Base-by-base conservation (phyloP, 2,888 invertebrate genomes). In the Drosophila demipolita region DNA sequence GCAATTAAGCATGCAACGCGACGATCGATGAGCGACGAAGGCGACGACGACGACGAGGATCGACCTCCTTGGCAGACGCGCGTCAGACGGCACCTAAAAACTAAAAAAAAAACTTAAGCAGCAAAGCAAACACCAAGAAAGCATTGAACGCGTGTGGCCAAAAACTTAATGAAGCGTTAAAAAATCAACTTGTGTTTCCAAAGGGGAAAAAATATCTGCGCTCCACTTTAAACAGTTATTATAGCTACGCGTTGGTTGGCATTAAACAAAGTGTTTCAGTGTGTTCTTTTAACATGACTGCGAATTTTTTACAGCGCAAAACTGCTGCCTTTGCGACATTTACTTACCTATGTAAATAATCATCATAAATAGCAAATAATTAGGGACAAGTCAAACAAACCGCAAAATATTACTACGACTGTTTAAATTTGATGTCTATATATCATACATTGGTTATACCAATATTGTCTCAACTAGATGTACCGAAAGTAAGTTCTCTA, bases 161-260 rank as follows among this genome's bases (percentile, higher is more conserved):
- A 87, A 65, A 78, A 86, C 65, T 68, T 87, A 92, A 90, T 91
- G 87, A 91, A 92, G 92, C 89, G 91, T 90, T 89, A 81, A 89
- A 82, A 83, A 86, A 71, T 79, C 62, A 79, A 76, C 90, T 78
- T 90, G 70, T 72, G 83, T 72, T 66, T 45, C 45, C 82, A 60
- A 35, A 58, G 48, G 75, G 64, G 67, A 72, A 73, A 55, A 80
- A 67, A 53, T 66, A 74, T 45, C 45, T 59, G 32, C 48, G 45
- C 49, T 59, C 50, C 32, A 64, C 42, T 61, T 73, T 78, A 60
- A 74, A 85, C 88, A 79, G 88, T 80, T 80, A 74, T 58, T 68
- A 42, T 42, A 53, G 45, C 20, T 57, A 62, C 38, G 57, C 48
- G 50, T 70, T 36, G 57, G 55, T 60, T 53, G 48, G 59, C 53